Base-by-base conservation (phyloP, 2,113 vertebrate genomes). In the Chitala chitala region DNA sequence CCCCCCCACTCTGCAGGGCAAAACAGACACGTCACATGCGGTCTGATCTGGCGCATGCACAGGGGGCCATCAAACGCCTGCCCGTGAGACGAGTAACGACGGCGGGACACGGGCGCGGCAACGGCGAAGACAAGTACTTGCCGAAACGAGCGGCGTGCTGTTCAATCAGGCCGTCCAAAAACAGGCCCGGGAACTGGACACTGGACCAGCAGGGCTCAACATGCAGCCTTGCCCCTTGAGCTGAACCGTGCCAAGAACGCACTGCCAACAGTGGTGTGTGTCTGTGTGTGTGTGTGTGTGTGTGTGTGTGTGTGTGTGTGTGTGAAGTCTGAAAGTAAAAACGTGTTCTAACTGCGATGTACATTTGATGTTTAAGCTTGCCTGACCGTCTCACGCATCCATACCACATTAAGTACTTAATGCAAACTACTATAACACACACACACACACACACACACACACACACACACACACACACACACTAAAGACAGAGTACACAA, bases 401-500 rank as follows among this genome's bases (percentile, higher is more conserved):
- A 5, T 46, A 46, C 5, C 44, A 46, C 44, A 6, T 46, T 12
- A 46, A 5, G 5, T 46, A 46, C 44, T n/a, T 46, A 46, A 46
- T 46, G 5, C 44, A 46, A 46, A 12, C 5, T 20, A 42, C 36
- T 10, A 6, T 20, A 31, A 13, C 63, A 42, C 13, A 22, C 63
- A 38, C 13, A 24, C 44, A 46, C 5, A 46, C 44, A 46, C 44
- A 46, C 44, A 46, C 44, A 46, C 44, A 36, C 6, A 51, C 66
- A 17, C 22, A 31, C 46, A 50, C 66, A 5, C 31, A 71, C 10
- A 69, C 66, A 24, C 75, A 59, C 44, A 17, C 44, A 53, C 75
- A 50, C 76, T 36, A 53, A 63, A 55, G 70, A 64, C 38, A 74
- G 78, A 74, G 31, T 61, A 75, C 33, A 4, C 22, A 20, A 7